Evolutionary conservation across 2,113 vertebrate genomes (phyloP).

Genomic region (Semnornis frantzii): DNA sequence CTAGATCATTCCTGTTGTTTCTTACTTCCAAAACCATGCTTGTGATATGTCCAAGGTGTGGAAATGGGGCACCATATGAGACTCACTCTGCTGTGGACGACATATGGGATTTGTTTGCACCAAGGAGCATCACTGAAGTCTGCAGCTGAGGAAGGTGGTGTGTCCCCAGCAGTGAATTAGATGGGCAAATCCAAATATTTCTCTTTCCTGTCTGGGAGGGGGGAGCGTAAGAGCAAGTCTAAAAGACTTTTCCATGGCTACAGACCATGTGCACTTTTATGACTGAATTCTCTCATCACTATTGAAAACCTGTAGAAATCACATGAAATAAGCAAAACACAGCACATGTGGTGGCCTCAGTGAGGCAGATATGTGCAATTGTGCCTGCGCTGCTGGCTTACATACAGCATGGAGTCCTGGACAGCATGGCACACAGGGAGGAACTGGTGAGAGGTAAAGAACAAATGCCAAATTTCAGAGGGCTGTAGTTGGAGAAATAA

Average conservation of each 20-base stretch:
- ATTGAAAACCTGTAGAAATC: not conserved
- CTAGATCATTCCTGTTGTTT: not conserved
- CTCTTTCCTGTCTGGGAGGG: not conserved
- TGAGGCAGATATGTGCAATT: fast-evolving
- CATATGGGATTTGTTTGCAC: not conserved
- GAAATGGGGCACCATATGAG: not conserved
- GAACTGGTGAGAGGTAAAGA: not conserved
- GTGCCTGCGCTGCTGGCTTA: not conserved
- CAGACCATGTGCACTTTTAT: not conserved
- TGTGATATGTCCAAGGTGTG: not conserved
- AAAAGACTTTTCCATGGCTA: not conserved
- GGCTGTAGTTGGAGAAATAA: not conserved
- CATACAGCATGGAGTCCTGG: not conserved
- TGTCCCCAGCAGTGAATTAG: not conserved
- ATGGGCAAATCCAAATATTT: not conserved
- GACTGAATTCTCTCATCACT: not conserved
- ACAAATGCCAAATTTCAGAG: not conserved
- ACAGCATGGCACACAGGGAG: fast-evolving
- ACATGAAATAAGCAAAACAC: not conserved
- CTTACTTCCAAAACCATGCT: not conserved
- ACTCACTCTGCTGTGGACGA: not conserved
- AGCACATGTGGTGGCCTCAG: fast-evolving
- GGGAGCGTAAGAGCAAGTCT: not conserved
- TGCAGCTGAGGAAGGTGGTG: not conserved
- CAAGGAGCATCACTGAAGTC: not conserved